phyloP scores from a whole-genome alignment of 1,140 invertebrate species.

The Lepidurus packardi region DNA sequence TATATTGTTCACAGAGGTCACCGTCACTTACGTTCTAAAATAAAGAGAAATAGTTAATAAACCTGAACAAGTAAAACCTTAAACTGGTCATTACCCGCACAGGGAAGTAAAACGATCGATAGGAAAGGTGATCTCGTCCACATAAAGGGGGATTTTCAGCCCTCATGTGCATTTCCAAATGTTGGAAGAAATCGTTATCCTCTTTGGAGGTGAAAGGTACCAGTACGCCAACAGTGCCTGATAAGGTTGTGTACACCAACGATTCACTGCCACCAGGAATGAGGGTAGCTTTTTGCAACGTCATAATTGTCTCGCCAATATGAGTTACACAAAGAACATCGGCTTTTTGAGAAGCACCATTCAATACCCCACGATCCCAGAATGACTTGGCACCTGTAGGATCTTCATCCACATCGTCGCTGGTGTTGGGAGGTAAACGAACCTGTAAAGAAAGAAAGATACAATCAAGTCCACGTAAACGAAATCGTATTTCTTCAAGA shows the following conservation, averaged over 20 bases:
- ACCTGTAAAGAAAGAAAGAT: constrained; percentile 49
- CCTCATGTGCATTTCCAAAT: constrained; percentile 99
- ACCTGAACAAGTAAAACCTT: not conserved
- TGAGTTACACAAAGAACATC: constrained; percentile 89
- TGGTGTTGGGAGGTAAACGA: constrained; percentile 79
- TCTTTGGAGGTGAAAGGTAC: constrained; percentile 97
- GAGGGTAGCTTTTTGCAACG: constrained; percentile 81
- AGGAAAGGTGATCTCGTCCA: constrained; percentile 95
- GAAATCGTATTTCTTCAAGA: constrained; percentile 18
- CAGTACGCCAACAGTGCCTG: constrained; percentile 90
- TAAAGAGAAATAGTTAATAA: constrained; percentile 40
- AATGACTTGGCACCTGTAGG: constrained; percentile 96
- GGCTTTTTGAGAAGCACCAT: constrained; percentile 95
- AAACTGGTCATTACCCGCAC: constrained; percentile 65
- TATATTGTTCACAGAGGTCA: constrained; percentile 98
- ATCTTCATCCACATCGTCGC: constrained; percentile 97
- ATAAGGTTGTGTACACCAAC: constrained; percentile 90
- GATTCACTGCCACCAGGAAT: constrained; percentile 96
- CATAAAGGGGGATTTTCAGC: constrained; percentile 93
- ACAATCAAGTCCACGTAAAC: not conserved
- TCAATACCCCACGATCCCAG: constrained; percentile 94
- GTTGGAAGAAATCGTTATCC: constrained; percentile 98
- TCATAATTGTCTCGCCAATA: constrained; percentile 89
- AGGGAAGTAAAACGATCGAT: constrained; percentile 94
- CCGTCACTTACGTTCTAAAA: constrained; percentile 93